Evolutionary conservation across 2,888 invertebrate species (phyloP).

Genomic region (Nephrotoma guestfalica): DNA sequence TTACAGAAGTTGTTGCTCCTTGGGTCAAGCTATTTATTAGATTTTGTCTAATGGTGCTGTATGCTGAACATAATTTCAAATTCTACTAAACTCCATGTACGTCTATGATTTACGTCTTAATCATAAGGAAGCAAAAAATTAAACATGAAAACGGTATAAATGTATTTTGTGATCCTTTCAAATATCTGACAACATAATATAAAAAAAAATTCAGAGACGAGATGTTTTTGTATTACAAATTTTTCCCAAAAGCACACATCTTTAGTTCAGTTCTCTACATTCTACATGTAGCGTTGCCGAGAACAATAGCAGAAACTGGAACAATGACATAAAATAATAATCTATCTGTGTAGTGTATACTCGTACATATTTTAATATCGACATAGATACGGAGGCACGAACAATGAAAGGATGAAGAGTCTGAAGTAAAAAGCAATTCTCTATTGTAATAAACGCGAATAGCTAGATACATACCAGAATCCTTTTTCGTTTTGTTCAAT

Average conservation of each 20-base stretch:
- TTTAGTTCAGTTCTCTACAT: neutral
- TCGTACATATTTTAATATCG: neutral
- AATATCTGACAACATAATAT: neutral
- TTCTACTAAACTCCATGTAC: neutral
- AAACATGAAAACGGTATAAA: neutral
- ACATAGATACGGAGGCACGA: neutral
- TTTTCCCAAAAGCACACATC: neutral
- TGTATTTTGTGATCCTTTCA: neutral
- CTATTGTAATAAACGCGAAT: neutral
- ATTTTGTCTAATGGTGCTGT: neutral
- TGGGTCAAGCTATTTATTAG: neutral
- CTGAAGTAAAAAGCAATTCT: neutral
- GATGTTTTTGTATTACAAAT: neutral
- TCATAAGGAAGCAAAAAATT: neutral
- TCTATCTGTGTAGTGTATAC: neutral
- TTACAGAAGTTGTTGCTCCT: neutral
- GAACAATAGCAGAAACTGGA: neutral
- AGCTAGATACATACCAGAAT: neutral
- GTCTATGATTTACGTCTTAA: too few species aligned
- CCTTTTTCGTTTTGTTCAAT: neutral
- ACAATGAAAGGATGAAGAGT: neutral
- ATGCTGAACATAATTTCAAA: neutral
- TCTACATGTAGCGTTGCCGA: neutral
- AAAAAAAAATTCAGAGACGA: neutral
- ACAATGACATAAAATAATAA: neutral